Evolutionary conservation across 2,888 invertebrate genomes (phyloP).

Genomic region (Drosophila prostipennis): DNA sequence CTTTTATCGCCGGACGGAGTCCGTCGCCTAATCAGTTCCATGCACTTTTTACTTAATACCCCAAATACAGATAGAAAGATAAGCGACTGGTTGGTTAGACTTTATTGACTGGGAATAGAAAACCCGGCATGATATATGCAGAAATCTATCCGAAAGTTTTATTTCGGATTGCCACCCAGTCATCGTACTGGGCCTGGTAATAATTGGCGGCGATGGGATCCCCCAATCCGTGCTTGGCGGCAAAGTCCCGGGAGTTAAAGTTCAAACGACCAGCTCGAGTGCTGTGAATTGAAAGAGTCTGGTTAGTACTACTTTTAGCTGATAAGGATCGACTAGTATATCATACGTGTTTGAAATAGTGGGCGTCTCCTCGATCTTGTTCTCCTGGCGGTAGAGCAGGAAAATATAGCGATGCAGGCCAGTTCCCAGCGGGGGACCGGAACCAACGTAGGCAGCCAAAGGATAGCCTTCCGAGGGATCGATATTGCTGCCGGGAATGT

Average conservation of each 20-base stretch:
- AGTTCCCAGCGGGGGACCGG: conserved; percentile 92
- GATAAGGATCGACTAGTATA: not conserved
- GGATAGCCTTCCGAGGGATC: conserved; percentile 89
- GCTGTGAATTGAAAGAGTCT: conserved; percentile 54
- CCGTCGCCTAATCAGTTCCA: conserved; percentile 52
- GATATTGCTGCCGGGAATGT: conserved; percentile 88
- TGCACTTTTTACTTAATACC: conserved; percentile 55
- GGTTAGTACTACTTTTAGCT: not conserved
- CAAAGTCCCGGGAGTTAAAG: conserved; percentile 89
- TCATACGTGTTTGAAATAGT: conserved; percentile 66
- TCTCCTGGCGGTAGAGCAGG: conserved; percentile 89
- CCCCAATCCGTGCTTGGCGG: conserved; percentile 90
- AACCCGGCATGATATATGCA: conserved; percentile 18
- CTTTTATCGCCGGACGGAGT: conserved; percentile 53
- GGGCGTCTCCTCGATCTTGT: conserved; percentile 47
- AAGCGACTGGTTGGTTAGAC: conserved; percentile 41
- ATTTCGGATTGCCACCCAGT: conserved; percentile 84
- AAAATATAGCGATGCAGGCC: conserved; percentile 93
- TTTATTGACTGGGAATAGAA: conserved; percentile 46
- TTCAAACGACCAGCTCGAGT: conserved; percentile 85
- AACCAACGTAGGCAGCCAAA: conserved; percentile 91
- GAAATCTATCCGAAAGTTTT: conserved; percentile 50
- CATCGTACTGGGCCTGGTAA: conserved; percentile 81
- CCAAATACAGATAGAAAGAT: conserved; percentile 52
- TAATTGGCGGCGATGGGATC: conserved; percentile 83